A percentile compares a stretch with the other conserved stretches of the same genome.
Conservation (phyloP, 1,140 invertebrate genomes). For the Mycetomoellerius zeteki region DNA sequence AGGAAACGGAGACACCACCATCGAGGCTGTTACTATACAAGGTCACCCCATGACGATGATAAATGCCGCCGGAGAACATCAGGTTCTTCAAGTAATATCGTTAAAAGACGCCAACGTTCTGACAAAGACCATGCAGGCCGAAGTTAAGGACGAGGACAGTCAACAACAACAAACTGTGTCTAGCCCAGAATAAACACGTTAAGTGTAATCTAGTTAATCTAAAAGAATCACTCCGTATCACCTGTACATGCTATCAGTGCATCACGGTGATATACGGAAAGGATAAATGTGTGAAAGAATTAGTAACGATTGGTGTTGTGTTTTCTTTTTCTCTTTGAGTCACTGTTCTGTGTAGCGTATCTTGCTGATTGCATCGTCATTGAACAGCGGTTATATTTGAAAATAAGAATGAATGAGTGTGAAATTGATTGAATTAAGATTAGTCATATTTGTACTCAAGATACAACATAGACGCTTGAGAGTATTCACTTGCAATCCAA, state of each 20-base stretch:
- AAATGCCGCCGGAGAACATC: conserved; percentile 91
- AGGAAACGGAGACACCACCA: conserved; percentile 90
- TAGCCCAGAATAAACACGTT: conserved; percentile 84
- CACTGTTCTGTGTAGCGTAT: conserved; percentile 62
- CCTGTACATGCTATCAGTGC: not conserved
- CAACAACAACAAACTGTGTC: conserved; percentile 84
- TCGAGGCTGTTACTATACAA: conserved; percentile 89
- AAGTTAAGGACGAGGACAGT: conserved; percentile 86
- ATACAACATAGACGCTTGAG: conserved; percentile 68
- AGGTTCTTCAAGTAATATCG: conserved; percentile 93
- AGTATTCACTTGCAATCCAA: conserved; percentile 72
- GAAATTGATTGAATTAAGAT: conserved; percentile 74
- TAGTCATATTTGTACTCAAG: conserved; percentile 77
- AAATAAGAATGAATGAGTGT: conserved; percentile 62
- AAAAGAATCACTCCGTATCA: conserved; percentile 33
- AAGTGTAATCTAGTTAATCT: conserved; percentile 70
- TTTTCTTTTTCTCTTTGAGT: conserved; percentile 71
- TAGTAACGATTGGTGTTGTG: conserved; percentile 73
- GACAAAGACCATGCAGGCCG: conserved; percentile 92
- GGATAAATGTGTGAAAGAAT: conserved; percentile 66
- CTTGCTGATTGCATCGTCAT: conserved; percentile 35
- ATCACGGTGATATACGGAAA: conserved; percentile 2
- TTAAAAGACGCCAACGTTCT: conserved; percentile 93
- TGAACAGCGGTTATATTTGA: conserved; percentile 55
- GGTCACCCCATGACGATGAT: conserved; percentile 92